Percentiles rank a stretch among this genome's conserved stretches.
Conservation (phyloP, 2,113 vertebrate genomes). For the Cephalopterus ornatus region DNA sequence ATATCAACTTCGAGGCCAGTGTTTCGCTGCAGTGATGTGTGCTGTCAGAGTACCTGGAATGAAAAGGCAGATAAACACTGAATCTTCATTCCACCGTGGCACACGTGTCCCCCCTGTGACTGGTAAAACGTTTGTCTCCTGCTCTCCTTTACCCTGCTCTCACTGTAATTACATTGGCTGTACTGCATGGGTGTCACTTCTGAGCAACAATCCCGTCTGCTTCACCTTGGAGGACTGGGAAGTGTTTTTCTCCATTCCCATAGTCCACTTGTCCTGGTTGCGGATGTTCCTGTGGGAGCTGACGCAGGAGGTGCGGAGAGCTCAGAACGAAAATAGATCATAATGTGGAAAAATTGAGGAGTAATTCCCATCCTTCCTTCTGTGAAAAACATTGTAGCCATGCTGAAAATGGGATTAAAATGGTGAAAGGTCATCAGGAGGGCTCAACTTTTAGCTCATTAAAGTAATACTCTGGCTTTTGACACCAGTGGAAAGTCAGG, state of each 20-base stretch:
- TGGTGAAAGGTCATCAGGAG: background rate
- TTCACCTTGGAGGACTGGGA: background rate
- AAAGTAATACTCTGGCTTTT: conserved; percentile 14
- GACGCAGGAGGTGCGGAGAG: background rate
- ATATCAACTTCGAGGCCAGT: background rate
- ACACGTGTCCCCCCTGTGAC: rapidly evolving
- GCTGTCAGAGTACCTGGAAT: background rate
- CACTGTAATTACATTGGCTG: background rate
- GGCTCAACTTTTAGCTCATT: conserved; percentile 14
- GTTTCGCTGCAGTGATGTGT: background rate
- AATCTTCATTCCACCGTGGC: background rate
- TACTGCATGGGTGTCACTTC: background rate
- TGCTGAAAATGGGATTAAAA: conserved; percentile 20
- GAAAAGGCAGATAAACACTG: background rate
- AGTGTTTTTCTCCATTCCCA: background rate
- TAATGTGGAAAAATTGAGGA: conserved; percentile 1
- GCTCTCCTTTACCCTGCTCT: background rate
- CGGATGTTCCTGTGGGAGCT: background rate
- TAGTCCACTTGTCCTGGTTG: background rate
- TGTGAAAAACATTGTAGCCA: background rate
- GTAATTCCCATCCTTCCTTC: background rate
- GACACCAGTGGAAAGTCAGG: background rate
- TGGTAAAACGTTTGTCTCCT: background rate
- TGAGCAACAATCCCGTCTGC: background rate
- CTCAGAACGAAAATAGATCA: background rate